A percentile compares a stretch with the other conserved stretches of the same genome.
Conservation (phyloP, 2,888 invertebrate species). For the Carcina quercana region DNA sequence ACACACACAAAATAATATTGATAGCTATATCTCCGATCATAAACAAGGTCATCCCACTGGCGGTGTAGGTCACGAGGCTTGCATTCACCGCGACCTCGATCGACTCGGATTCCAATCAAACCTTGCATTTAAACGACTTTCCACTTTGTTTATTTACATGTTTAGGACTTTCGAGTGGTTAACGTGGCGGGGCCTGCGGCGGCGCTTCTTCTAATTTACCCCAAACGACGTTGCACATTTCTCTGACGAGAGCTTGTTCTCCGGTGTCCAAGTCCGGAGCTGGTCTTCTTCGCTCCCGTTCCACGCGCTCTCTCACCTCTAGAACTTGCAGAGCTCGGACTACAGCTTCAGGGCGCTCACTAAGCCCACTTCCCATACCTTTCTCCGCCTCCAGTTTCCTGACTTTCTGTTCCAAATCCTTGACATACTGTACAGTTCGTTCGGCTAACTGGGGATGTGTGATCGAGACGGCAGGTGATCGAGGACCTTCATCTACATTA, state of each 20-base stretch:
- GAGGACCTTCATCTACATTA: conserved; percentile 85
- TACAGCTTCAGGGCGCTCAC: conserved; percentile 91
- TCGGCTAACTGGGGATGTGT: conserved; percentile 78
- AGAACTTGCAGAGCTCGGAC: conserved; percentile 94
- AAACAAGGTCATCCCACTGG: conserved; percentile 56
- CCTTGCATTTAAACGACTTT: conserved; percentile 36
- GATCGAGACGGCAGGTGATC: conserved; percentile 44
- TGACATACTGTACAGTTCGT: conserved; percentile 93
- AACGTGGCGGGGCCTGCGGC: conserved; percentile 69
- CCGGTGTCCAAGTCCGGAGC: conserved; percentile 85
- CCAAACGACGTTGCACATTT: conserved; percentile 98
- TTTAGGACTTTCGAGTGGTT: conserved; percentile 23
- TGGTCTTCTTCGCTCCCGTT: conserved; percentile 77
- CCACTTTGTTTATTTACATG: too few species aligned
- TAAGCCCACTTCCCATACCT: conserved; percentile 80
- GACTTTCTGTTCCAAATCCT: conserved; percentile 90
- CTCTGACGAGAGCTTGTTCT: conserved; percentile 93
- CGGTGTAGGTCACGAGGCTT: conserved; percentile 58
- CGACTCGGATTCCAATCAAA: conserved; percentile 53
- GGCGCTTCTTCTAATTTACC: conserved; percentile 90
- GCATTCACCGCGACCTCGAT: conserved; percentile 55
- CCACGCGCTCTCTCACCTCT: conserved; percentile 91
- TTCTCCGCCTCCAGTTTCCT: conserved; percentile 89
- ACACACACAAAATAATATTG: conserved; percentile 20
- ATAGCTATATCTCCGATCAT: conserved; percentile 34